Percentiles rank a stretch among this genome's conserved stretches.
phyloP scores from a whole-genome alignment of 2,113 vertebrate species.

The Asarcornis scutulata region DNA sequence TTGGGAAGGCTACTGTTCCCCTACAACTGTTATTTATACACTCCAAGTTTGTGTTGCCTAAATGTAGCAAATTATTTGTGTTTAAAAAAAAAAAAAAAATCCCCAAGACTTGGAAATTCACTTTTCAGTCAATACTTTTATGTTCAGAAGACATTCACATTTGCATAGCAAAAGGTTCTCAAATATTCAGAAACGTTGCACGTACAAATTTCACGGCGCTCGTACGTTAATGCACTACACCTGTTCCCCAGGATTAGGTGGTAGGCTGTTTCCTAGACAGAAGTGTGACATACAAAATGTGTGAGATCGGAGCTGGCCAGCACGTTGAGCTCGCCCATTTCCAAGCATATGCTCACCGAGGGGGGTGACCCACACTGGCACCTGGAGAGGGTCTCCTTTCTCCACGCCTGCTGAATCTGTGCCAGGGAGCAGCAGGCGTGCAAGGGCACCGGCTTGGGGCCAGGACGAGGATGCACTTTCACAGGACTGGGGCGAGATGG shows the following conservation, averaged over 20 bases:
- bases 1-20: background rate
- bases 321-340: background rate
- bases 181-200: fast-evolving
- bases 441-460: too few relatives aligned
- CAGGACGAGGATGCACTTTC: too few relatives aligned
- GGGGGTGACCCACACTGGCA: background rate
- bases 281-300: fast-evolving
- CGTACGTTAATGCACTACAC: fast-evolving
- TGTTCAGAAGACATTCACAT: background rate
- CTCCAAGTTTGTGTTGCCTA: background rate
- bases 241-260: fast-evolving
- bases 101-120: background rate
- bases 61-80: background rate
- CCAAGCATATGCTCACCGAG: background rate
- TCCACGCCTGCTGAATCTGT: too few relatives aligned
- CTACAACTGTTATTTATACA: background rate
- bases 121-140: background rate
- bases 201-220: fast-evolving
- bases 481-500: too few relatives aligned
- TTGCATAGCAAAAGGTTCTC: background rate
- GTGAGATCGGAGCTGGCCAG: background rate
- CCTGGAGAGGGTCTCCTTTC: background rate
- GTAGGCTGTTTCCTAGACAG: background rate
- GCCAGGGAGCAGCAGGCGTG: too few relatives aligned
- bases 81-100: background rate